A percentile compares a stretch with the other conserved stretches of the same genome.
Conservation (phyloP, 2,113 vertebrate genomes). For the Tyto alba region DNA sequence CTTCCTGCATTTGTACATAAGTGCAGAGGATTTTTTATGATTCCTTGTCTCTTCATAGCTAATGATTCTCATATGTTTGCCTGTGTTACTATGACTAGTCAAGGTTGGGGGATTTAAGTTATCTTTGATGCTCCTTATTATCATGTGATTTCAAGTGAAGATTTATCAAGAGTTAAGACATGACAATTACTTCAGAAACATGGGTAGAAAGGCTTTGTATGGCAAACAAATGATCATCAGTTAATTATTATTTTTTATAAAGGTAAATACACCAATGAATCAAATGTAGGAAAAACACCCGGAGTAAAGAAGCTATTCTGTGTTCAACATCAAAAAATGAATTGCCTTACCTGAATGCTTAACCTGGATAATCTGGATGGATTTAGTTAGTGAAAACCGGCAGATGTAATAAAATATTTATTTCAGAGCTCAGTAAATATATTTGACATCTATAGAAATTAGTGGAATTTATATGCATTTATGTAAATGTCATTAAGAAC, state of each 20-base stretch:
- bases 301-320: neutral
- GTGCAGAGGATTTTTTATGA: neutral
- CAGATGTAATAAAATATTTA: neutral
- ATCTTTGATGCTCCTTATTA: neutral
- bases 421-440: neutral
- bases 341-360: neutral
- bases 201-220: neutral
- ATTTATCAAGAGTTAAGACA: neutral
- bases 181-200: neutral
- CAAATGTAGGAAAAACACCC: neutral
- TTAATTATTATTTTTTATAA: neutral
- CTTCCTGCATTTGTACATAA: neutral
- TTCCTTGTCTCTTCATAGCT: neutral
- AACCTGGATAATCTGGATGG: neutral
- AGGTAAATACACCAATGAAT: neutral
- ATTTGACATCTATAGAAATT: neutral
- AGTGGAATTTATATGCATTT: neutral
- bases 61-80: neutral
- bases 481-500: neutral
- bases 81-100: neutral
- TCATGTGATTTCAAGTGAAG: neutral
- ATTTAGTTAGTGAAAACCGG: neutral
- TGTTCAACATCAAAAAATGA: neutral
- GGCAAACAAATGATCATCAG: neutral
- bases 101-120: neutral